phyloP scores from a whole-genome alignment of 2,113 vertebrate species.

The Aldabrachelys gigantea region DNA sequence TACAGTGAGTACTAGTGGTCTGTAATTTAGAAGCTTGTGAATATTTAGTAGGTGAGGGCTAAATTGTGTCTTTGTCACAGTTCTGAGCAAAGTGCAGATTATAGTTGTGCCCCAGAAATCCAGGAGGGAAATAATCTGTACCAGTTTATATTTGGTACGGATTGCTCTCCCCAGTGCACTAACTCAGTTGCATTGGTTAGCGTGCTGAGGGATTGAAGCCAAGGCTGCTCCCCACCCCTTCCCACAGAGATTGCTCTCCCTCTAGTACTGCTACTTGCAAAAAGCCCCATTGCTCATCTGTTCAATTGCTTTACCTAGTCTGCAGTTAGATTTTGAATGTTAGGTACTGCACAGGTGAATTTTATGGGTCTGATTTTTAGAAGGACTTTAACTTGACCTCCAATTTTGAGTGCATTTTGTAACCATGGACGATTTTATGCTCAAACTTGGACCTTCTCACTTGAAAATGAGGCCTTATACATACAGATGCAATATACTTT shows the following conservation, averaged over 20 bases:
- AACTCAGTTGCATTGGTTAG: not conserved
- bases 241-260: not conserved
- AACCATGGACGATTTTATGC: not conserved
- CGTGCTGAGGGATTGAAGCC: not conserved
- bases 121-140: not conserved
- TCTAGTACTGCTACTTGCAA: not conserved
- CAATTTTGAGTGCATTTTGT: not conserved
- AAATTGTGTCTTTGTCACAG: not conserved
- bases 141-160: not conserved
- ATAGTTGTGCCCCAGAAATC: slow-evolving; percentile 36
- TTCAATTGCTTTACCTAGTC: not conserved
- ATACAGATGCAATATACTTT: not conserved
- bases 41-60: not conserved
- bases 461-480: not conserved
- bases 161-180: not conserved
- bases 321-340: not conserved
- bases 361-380: not conserved
- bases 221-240: not conserved
- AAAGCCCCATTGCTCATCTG: not conserved
- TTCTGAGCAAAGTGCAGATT: not conserved
- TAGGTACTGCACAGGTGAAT: not conserved
- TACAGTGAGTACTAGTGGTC: not conserved
- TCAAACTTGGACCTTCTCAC: not conserved
- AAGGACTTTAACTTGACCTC: not conserved
- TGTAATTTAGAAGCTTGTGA: not conserved